These are phyloP conservation scores for Neostethus bicornis DNA, from an alignment of 2,797 vertebrate genomes.

Conservation along the genomic window DNA sequence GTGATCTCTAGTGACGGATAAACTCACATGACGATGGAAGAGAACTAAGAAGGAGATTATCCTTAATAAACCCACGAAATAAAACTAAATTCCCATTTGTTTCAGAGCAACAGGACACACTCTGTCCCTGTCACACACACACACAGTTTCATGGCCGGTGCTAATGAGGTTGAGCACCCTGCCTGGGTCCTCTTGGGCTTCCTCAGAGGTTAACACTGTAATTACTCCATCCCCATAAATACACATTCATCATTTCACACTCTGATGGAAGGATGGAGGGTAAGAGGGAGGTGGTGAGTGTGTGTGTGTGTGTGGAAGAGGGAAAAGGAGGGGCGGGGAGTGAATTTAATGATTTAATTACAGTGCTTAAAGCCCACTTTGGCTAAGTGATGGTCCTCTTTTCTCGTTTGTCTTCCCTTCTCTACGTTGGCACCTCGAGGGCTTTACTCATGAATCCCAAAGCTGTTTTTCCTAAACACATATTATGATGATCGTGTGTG, in stretches of 20 bases:
- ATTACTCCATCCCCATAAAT: conserved; percentile 89
- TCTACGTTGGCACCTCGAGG: conserved; percentile 68
- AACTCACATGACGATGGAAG: no score
- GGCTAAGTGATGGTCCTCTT: conserved; percentile 83
- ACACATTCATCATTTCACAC: conserved; percentile 95
- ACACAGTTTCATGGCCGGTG: conserved; percentile 83
- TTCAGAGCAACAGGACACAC: conserved; percentile 66
- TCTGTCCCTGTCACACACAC: conserved; percentile 78
- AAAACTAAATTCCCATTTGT: background rate
- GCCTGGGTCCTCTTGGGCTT: conserved; percentile 86
- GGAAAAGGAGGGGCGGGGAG: conserved; percentile 61
- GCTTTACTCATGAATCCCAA: conserved; percentile 89
- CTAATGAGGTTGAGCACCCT: conserved; percentile 96
- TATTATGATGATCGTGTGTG: conserved; percentile 89
- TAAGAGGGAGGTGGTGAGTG: background rate
- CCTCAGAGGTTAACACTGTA: conserved; percentile 94
- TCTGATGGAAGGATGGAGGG: conserved; percentile 50
- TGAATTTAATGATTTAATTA: conserved; percentile 99
- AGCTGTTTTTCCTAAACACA: conserved; percentile 97
- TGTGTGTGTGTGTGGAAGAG: background rate
- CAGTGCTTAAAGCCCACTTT: conserved; percentile 97
- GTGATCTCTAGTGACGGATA: no score
- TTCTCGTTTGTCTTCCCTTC: conserved; percentile 56
- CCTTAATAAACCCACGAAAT: background rate
- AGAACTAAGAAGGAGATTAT: no score